Percentiles rank a stretch among this genome's conserved stretches.
These are phyloP conservation scores for Cryptophagus acutangulus DNA, from an alignment of 2,888 invertebrate genomes.

Conservation along the genomic window DNA sequence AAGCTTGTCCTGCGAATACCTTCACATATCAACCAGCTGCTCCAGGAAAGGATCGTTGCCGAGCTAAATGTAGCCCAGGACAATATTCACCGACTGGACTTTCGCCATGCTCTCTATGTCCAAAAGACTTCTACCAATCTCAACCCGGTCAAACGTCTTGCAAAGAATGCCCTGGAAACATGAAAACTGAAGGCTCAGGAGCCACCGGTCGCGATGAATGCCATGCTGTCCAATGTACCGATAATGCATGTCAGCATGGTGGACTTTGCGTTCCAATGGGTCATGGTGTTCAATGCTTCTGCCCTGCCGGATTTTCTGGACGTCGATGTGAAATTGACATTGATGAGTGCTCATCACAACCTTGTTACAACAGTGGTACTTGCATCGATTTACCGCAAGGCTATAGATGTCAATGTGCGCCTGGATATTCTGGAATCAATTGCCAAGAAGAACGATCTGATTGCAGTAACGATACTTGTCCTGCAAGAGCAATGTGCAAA, in stretches of 20 bases:
- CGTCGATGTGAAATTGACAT: constrained; percentile 91
- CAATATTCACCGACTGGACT: constrained; percentile 89
- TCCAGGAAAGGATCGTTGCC: constrained; percentile 72
- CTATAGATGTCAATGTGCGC: constrained; percentile 81
- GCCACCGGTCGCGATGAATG: constrained; percentile 82
- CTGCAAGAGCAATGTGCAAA: constrained; percentile 95
- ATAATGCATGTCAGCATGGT: constrained; percentile 84
- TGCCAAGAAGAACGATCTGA: constrained; percentile 92
- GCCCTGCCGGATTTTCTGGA: constrained; percentile 92
- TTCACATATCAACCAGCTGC: constrained; percentile 92
- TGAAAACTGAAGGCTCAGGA: constrained; percentile 77
- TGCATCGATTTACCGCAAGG: constrained; percentile 91
- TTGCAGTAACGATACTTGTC: constrained; percentile 85
- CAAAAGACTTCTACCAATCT: constrained; percentile 87
- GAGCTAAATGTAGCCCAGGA: constrained; percentile 85
- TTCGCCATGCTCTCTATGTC: constrained; percentile 90
- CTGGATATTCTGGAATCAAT: constrained; percentile 86
- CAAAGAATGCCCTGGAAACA: constrained; percentile 85
- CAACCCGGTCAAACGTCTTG: constrained; percentile 79
- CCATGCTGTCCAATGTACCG: constrained; percentile 79
- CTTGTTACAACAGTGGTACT: constrained; percentile 88
- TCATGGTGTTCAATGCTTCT: constrained; percentile 86
- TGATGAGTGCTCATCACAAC: constrained; percentile 89
- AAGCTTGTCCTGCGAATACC: constrained; percentile 83
- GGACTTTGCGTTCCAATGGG: constrained; percentile 84